Base-by-base conservation (phyloP, 2,797 vertebrate genomes). In the Ambastaia sidthimunki region DNA sequence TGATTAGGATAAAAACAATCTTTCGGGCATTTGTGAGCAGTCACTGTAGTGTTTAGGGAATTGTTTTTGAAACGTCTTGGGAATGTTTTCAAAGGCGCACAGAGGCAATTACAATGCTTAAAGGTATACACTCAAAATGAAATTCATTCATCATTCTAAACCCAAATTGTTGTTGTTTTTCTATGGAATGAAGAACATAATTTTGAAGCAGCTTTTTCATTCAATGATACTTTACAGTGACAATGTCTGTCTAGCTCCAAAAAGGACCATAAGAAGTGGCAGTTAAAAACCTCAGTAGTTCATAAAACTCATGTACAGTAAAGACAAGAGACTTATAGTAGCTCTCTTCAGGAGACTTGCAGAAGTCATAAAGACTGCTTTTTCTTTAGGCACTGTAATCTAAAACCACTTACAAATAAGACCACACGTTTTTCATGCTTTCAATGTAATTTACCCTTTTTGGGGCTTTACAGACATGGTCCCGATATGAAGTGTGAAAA, bases 1-100 rank as follows among this genome's bases (percentile, higher is more conserved):
- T 47, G 37, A 73, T 76, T 63, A 71, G 50, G 48, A 57, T 57
- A 25, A 31, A 60, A 75, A 81, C 47, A 44, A 44, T 52, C n/a
- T 55, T 60, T 11, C 13, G 23, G 50, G 70, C 4, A 78, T 81
- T 82, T 71, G 7, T 76, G 21, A 62, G 44, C 31, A 44, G 28
- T 47, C 34, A 10, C 47, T 63, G 25, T 21, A 47, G 19, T 54
- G 16, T 55, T 23, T 37, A 28, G 37, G 7, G 13, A 63, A 71
- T n/a, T 78, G 19, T 41, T 52, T 60, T 16, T 63, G 19, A 37
- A 71, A 54, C 15, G 5, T 63, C 34, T 34, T 55, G 31, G 48
- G 18, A 18, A 31, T 31, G 23, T 15, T 62, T 44, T 25, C 21
- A 72, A 65, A 44, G 16, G 3, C 21, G 9, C 3, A 3, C 21